Evolutionary conservation across 2,888 invertebrate genomes (phyloP).

Genomic region (Siphlonurus alternatus): DNA sequence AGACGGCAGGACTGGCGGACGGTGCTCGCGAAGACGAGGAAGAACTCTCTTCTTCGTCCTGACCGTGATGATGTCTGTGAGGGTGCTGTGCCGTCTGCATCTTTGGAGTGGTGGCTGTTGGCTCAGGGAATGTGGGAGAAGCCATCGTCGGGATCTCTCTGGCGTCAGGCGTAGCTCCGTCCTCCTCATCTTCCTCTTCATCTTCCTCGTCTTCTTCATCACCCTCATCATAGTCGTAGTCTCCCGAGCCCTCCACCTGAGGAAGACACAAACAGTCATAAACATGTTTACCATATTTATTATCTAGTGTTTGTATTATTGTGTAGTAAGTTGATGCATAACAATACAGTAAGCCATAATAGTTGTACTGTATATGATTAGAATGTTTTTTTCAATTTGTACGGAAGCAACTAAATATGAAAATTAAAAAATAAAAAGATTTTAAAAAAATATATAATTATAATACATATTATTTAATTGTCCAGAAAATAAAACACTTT

Average conservation of each 20-base stretch:
- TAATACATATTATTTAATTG: too few species aligned
- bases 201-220: slow-evolving; percentile 16
- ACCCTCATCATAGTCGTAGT: slow-evolving; percentile 22
- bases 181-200: slow-evolving; percentile 16
- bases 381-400: neutral
- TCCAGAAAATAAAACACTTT: too few species aligned
- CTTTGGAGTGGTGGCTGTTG: slow-evolving; percentile 13
- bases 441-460: neutral
- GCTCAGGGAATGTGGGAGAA: slow-evolving; percentile 20
- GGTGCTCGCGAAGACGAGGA: slow-evolving; percentile 17
- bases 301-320: too few species aligned
- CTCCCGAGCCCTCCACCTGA: slow-evolving; percentile 13
- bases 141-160: slow-evolving; percentile 24
- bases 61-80: slow-evolving; percentile 28
- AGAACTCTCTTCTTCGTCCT: slow-evolving; percentile 19
- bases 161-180: slow-evolving; percentile 19
- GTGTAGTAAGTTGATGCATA: too few species aligned
- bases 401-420: neutral
- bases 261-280: neutral
- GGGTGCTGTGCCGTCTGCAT: neutral
- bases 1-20: slow-evolving; percentile 12
- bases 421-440: neutral
- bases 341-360: too few species aligned
- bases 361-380: neutral
- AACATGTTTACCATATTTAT: too few species aligned